Evolutionary conservation across 1,140 invertebrate species (phyloP).

Genomic region (Achatina immaculata): DNA sequence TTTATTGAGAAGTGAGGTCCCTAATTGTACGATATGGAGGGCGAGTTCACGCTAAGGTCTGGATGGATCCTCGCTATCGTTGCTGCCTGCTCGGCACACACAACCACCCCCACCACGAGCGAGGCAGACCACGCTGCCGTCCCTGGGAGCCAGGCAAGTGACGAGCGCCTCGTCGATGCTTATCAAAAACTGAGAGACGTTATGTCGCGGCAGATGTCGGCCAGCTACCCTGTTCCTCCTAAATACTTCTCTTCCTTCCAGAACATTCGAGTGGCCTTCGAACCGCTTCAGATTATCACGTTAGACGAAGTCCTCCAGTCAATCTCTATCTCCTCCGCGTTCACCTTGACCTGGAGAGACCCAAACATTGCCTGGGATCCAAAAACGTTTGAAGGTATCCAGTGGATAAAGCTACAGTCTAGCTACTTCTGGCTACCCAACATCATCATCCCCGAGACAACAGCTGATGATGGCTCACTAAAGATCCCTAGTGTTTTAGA

Average conservation of each 20-base stretch:
- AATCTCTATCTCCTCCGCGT: neutral
- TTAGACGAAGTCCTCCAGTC: conserved; percentile 20
- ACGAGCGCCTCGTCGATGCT: neutral
- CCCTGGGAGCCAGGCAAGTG: neutral
- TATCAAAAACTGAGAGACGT: neutral
- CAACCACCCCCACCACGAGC: neutral
- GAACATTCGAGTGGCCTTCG: neutral
- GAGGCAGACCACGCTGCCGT: neutral
- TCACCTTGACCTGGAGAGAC: conserved; percentile 69
- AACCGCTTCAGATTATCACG: conserved; percentile 18
- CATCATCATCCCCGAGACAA: conserved; percentile 72
- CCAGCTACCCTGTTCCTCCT: neutral
- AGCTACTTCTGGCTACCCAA: conserved; percentile 73
- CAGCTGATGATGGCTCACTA: conserved; percentile 25
- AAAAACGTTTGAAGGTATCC: conserved; percentile 68
- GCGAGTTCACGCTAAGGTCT: neutral
- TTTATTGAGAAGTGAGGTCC: neutral
- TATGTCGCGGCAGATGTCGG: neutral
- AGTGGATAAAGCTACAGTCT: conserved; percentile 70
- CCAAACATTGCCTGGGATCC: conserved; percentile 72
- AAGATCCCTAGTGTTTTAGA: conserved; percentile 4
- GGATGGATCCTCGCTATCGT: neutral
- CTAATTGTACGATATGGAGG: neutral
- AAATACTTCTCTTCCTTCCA: neutral
- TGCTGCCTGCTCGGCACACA: neutral